These are phyloP conservation scores for Hippocampus mohnikei DNA, from an alignment of 2,113 vertebrate genomes.

Conservation along the genomic window DNA sequence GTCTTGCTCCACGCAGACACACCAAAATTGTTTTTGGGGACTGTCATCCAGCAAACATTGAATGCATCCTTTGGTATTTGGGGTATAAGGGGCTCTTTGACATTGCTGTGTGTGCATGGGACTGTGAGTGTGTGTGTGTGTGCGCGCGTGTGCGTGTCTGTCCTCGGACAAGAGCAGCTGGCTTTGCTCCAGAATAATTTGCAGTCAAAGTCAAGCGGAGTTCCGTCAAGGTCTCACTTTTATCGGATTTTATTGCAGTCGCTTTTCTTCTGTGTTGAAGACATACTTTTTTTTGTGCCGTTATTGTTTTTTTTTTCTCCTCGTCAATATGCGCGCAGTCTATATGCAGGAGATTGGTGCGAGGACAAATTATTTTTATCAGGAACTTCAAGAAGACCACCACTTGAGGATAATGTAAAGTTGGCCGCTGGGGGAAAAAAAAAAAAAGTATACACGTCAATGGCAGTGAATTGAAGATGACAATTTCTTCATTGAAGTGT, in stretches of 20 bases:
- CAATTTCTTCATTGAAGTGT: too few species aligned
- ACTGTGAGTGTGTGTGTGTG: slow-evolving; percentile 8
- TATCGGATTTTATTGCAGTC: slow-evolving; percentile 25
- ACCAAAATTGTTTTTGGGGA: slow-evolving; percentile 44
- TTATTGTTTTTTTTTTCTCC: background rate
- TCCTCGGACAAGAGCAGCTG: slow-evolving; percentile 56
- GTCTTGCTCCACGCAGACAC: slow-evolving; percentile 25
- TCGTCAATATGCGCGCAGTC: background rate
- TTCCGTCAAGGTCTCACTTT: slow-evolving; percentile 39
- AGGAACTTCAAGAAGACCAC: too few species aligned
- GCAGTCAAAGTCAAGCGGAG: slow-evolving; percentile 58
- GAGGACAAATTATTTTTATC: too few species aligned
- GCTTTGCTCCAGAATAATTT: slow-evolving; percentile 64
- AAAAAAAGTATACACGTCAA: too few species aligned
- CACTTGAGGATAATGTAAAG: too few species aligned
- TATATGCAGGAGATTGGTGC: too few species aligned
- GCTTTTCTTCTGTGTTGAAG: background rate
- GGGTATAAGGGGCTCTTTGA: slow-evolving; percentile 59
- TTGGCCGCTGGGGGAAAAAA: too few species aligned
- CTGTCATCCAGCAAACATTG: slow-evolving; percentile 55
- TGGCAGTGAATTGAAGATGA: too few species aligned
- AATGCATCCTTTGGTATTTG: slow-evolving; percentile 49
- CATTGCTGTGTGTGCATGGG: slow-evolving; percentile 18
- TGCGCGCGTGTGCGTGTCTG: slow-evolving; percentile 17
- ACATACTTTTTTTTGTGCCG: background rate